phyloP scores from a whole-genome alignment of 1,140 invertebrate species.

The Aphidius ervi region DNA sequence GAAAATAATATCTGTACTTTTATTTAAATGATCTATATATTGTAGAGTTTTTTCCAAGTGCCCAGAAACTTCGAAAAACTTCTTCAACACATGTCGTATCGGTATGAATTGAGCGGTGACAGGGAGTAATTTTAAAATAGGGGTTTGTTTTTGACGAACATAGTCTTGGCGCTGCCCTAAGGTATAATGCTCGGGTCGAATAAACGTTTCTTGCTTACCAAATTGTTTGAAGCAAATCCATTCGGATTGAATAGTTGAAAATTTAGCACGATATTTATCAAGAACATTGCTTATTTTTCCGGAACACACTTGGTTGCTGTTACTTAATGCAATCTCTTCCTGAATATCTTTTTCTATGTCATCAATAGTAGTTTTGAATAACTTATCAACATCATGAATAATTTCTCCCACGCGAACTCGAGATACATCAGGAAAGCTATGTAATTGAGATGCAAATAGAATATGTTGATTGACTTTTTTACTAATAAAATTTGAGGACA shows the following conservation, averaged over 20 bases:
- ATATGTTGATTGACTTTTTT: neutral
- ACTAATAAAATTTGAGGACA: too few relatives aligned
- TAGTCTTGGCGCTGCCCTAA: conserved; percentile 20
- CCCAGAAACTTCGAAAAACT: conserved; percentile 20
- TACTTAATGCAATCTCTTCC: neutral
- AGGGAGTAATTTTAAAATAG: neutral
- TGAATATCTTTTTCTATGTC: neutral
- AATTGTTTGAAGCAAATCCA: neutral
- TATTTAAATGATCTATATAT: conserved; percentile 16
- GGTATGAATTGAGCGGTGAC: conserved; percentile 22
- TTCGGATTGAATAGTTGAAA: neutral
- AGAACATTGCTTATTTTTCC: neutral
- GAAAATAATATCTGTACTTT: conserved; percentile 7
- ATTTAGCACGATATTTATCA: neutral
- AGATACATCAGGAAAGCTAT: conserved; percentile 5
- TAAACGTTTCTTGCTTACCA: conserved; percentile 10
- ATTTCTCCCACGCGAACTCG: conserved; percentile 5
- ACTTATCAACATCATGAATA: conserved; percentile 5
- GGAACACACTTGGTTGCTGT: neutral
- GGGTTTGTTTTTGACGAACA: conserved; percentile 7
- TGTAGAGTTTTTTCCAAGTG: conserved; percentile 16
- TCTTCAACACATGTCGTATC: conserved; percentile 18
- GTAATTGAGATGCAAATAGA: neutral
- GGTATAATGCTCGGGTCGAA: conserved; percentile 13
- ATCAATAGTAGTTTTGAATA: neutral